These are phyloP conservation scores for Terrapene triunguis DNA, from an alignment of 2,113 vertebrate species.

Conservation along the genomic window DNA sequence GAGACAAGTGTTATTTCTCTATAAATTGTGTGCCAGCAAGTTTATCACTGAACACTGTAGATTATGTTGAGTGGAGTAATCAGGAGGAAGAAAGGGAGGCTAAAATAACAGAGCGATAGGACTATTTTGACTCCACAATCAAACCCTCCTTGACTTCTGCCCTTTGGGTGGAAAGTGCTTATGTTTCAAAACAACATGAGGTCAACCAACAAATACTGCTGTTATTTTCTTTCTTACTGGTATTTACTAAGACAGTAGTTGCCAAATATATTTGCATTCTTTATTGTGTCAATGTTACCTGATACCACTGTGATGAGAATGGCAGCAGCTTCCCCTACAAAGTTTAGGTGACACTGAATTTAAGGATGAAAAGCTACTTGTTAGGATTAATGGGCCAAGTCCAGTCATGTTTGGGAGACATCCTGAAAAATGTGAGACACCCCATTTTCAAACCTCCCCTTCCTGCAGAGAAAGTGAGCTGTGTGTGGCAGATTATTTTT, in stretches of 20 bases:
- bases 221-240: conserved; percentile 39
- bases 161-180: conserved; percentile 77
- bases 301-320: not conserved
- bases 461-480: not conserved
- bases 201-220: conserved; percentile 49
- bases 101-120: conserved; percentile 81
- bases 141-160: conserved; percentile 76
- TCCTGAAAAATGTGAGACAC: conserved; percentile 10
- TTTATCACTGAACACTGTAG: conserved; percentile 78
- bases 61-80: conserved; percentile 78
- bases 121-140: conserved; percentile 78
- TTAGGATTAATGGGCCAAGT: not conserved
- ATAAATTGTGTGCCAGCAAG: conserved; percentile 78
- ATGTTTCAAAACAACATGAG: conserved; percentile 77
- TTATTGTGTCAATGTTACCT: not conserved
- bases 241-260: conserved; percentile 1
- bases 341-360: not conserved
- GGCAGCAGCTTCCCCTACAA: not conserved
- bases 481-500: not conserved
- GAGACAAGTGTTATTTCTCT: conserved; percentile 79
- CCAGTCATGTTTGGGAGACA: not conserved
- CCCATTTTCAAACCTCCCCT: not conserved
- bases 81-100: conserved; percentile 82
- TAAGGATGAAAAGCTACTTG: not conserved
- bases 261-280: not conserved